Base-by-base conservation (phyloP, 2,113 vertebrate species). In the Alligator sinensis region DNA sequence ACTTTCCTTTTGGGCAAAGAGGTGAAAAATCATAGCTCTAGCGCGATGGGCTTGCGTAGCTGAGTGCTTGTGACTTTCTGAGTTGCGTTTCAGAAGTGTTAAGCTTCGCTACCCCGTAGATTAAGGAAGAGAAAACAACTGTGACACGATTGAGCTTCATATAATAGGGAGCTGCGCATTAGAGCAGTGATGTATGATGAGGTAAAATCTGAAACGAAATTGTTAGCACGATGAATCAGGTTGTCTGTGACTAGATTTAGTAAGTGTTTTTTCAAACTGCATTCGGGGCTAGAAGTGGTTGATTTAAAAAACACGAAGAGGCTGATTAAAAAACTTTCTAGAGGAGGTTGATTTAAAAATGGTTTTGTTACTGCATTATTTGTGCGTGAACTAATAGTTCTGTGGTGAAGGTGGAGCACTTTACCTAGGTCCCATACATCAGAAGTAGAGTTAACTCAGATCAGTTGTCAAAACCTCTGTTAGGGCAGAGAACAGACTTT, bases 191-290 rank as follows among this genome's bases (percentile, higher is more conserved):
- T 22, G 24, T 22, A 13, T 30, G 34, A 47, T 12, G 19, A 34
- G 9, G 22, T 70, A 68, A 68, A 30, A 17, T 66, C 92, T 72
- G 1, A 3, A 62, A 78, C 91, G 92, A 58, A 88, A 4, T 54
- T 14, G 66, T 80, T 85, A 57, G 78, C 66, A 15, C 86, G 13
- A 80, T 91, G 90, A n/a, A 85, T 87, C 77, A 1, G 81, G 4
- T 57, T 47, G 58, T 84, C 96, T 58, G 0, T 96, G 93, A 80
- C 54, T 79, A 55, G 54, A 78, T 77, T 80, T 55, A 78, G 92
- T 93, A 77, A 91, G 90, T 63, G 64, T 68, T 57, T 19, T 76
- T 79, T 76, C 88, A 15, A 62, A 18, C 92, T 91, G 0, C 86
- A 38, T 1, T 24, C 34, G 34, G 34, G 34, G 34, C 34, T 34